Evolutionary conservation across 1,140 invertebrate genomes (phyloP), one percentile per base, ranked within the genome.

Genomic region (Microplitis mediator): DNA sequence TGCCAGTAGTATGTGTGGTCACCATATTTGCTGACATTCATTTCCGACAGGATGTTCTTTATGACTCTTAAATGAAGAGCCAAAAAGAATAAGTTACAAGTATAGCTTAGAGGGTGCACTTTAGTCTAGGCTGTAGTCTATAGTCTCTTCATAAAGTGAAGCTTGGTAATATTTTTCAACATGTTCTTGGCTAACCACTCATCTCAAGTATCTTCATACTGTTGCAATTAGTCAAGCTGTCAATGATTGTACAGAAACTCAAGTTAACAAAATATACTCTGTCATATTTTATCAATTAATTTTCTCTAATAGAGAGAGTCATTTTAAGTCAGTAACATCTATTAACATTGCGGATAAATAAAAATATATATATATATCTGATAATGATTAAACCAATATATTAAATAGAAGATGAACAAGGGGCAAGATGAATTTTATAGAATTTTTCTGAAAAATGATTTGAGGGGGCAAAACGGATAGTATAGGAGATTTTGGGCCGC

Each of bases 1-100:
- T 71, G 74, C 68, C 69, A 69, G 45, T 39, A 69, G 61, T 74
- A 72, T 71, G 69, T 45, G 39, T 76, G 75, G 74, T 70, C 69
- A 71, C 54, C 63, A 65, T 32, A 61, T 32, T 61, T 45, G 60
- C 23, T 34, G 23, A 32, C 16, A 34, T 73, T 51, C 45, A 62
- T 11, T 60, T 65, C 54, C 36, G 60, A 52, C 45, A 65, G 62
- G 63, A 70, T 70, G 52, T 60, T 70, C 56, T 71, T 71, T 71
- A 71, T 60, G 52, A 68, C 68, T 61, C 64, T 74, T 51, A 56
- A 68, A 67, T 35, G 50, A 16, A 39, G 16, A 31, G 3, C 72
- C 51, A 66, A 52, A 11, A 14, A 13, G 0, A 45, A 65, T 23
- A 45, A 36, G 11, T 16, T n/a, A 62, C 60, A 39, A 36, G 34